These are phyloP conservation scores for Andinoacara biseriatus DNA, from an alignment of 2,113 vertebrate genomes.

Conservation along the genomic window DNA sequence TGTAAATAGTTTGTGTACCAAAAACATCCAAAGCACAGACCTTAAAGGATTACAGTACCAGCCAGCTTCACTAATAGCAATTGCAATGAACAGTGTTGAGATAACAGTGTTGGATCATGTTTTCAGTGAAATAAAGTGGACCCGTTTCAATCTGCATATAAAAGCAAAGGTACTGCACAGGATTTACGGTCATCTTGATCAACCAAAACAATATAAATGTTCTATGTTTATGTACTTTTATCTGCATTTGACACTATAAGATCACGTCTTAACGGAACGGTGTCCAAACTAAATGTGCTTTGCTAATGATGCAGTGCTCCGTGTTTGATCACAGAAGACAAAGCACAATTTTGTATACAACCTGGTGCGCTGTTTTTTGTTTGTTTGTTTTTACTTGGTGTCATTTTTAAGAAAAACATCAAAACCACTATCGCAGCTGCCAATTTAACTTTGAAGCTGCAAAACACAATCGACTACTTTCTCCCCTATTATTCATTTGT, in stretches of 20 bases:
- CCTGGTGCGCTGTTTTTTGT: too few relatives aligned
- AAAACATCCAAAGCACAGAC: fast-evolving
- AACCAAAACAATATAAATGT: fast-evolving
- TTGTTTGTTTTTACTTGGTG: fast-evolving
- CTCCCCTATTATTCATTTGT: neutral
- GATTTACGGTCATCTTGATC: neutral
- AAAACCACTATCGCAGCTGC: too few relatives aligned
- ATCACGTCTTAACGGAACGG: neutral
- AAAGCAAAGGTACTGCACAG: neutral
- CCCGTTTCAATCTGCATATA: neutral
- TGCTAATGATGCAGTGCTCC: neutral
- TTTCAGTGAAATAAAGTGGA: fast-evolving
- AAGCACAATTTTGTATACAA: fast-evolving
- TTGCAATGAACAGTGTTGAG: neutral
- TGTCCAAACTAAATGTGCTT: fast-evolving
- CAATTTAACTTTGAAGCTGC: neutral
- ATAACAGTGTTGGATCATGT: fast-evolving
- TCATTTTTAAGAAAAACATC: neutral
- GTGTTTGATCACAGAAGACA: neutral
- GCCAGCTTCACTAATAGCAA: neutral
- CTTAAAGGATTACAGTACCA: neutral
- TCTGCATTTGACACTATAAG: fast-evolving
- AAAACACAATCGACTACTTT: neutral
- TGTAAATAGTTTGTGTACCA: neutral
- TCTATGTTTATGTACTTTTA: neutral